Evolutionary conservation across 2,888 invertebrate species (phyloP), one percentile per base, ranked within the genome.

Genomic region (Eupithecia tripunctaria): DNA sequence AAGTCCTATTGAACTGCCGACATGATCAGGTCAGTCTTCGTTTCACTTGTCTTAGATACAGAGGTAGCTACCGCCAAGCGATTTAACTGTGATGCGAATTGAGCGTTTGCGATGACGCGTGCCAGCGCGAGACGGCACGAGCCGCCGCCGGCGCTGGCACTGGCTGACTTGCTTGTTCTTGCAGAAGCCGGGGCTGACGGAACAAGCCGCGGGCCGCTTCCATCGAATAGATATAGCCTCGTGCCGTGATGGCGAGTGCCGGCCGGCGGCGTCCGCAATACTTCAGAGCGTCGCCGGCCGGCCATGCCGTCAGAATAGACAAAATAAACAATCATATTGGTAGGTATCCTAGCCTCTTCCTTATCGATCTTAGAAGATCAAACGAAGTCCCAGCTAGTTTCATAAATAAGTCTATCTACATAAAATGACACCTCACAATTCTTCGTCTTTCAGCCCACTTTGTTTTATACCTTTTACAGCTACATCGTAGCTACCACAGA

Each of bases 221-320:
- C 93, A 91, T 88, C 87, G 91, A 93, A 91, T 93, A 93, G 92
- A 91, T 93, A 92, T 93, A 93, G 92, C 91, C 88, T 7, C 29
- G 88, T 90, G 89, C 89, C 91, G 88, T 82, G 87, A 87, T 90
- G 90, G 91, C 91, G 89, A 92, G 93, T 25, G 56, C 56, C 56
- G 91, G 71, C 67, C 69, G 93, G 88, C 92, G 92, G 91, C 90
- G 91, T 92, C 91, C 90, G 88, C 91, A 90, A 91, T 92, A 93
- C 21, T 93, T 94, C 93, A 93, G 92, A 93, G 91, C 89, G 91
- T 86, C 91, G 56, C 56, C 56, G 56, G 56, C 91, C 68, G 68
- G 32, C 59, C 43, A 38, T 47, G 67, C 64, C 51, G 68, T 64
- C 91, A 12, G 25, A 25, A 56, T 56, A 56, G 10, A 56, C 56